These are phyloP conservation scores for Tamias sibiricus DNA, from an alignment of 2,113 vertebrate species.

Conservation along the genomic window DNA sequence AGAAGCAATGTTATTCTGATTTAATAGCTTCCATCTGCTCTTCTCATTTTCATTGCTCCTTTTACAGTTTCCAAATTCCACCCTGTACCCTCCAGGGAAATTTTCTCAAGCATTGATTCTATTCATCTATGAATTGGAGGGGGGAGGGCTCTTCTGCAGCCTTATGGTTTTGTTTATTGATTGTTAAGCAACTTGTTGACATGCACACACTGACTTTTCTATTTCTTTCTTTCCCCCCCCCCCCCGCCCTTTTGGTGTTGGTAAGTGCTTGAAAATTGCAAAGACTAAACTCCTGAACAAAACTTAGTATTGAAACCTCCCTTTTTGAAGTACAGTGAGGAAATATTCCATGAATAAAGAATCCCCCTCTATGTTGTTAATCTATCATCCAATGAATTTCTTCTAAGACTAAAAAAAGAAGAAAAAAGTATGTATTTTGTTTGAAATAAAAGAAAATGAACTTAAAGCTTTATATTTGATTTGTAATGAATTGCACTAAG, in stretches of 20 bases:
- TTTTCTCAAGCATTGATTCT: slow-evolving; percentile 78
- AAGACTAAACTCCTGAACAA: slow-evolving; percentile 9
- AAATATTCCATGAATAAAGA: background rate
- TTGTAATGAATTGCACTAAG: background rate
- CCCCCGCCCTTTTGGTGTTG: too few relatives aligned
- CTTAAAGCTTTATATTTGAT: slow-evolving; percentile 57
- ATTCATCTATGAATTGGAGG: slow-evolving; percentile 73
- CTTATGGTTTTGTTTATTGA: slow-evolving; percentile 79
- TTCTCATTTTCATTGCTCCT: slow-evolving; percentile 68
- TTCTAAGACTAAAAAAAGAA: slow-evolving; percentile 77
- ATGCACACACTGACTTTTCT: slow-evolving; percentile 25
- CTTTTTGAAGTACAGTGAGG: background rate
- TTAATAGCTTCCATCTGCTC: slow-evolving; percentile 73
- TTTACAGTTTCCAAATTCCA: slow-evolving; percentile 77
- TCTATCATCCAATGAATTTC: slow-evolving; percentile 75
- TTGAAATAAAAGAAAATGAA: slow-evolving; percentile 82
- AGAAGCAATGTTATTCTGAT: slow-evolving; percentile 71
- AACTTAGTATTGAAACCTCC: background rate
- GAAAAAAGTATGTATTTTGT: slow-evolving; percentile 76
- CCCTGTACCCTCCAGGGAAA: slow-evolving; percentile 75
- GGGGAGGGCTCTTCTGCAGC: background rate
- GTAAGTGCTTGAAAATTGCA: slow-evolving; percentile 2
- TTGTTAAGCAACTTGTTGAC: slow-evolving; percentile 74
- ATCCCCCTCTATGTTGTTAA: slow-evolving; percentile 76
- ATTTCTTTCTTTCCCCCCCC: too few relatives aligned